Conservation (phyloP, 2,113 vertebrate genomes). For the Galemys pyrenaicus region DNA sequence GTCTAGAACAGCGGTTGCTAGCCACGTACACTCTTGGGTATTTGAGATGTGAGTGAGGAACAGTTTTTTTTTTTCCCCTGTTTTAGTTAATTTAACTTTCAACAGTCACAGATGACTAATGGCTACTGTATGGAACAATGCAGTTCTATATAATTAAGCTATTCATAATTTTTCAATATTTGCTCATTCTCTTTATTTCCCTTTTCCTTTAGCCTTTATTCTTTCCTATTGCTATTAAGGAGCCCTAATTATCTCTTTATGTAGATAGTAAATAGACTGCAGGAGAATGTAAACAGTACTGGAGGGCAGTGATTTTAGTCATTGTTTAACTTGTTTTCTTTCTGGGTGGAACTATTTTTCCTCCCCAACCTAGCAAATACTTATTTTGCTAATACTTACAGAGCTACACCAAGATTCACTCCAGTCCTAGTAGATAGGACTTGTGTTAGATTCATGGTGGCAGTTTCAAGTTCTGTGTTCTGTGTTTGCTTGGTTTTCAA, state of each 20-base stretch:
- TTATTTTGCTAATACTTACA: slow-evolving; percentile 15
- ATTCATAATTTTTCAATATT: slow-evolving; percentile 21
- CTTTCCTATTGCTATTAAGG: slow-evolving; percentile 32
- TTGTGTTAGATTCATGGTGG: neutral
- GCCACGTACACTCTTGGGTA: neutral
- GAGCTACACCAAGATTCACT: slow-evolving; percentile 22
- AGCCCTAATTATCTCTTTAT: slow-evolving; percentile 72
- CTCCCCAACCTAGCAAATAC: slow-evolving; percentile 9
- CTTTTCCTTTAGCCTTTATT: slow-evolving; percentile 33
- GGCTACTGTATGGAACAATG: neutral
- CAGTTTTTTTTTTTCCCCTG: neutral
- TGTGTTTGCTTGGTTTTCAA: neutral
- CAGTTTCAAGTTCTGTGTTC: neutral
- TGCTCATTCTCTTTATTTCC: slow-evolving; percentile 49
- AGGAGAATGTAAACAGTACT: slow-evolving; percentile 70
- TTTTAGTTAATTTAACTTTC: neutral
- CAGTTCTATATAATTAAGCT: neutral
- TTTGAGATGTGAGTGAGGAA: neutral
- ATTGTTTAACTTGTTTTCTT: slow-evolving; percentile 66
- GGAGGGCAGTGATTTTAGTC: slow-evolving; percentile 54
- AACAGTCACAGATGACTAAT: neutral
- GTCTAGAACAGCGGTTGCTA: rapidly evolving
- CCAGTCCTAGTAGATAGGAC: neutral
- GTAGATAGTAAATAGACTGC: slow-evolving; percentile 62
- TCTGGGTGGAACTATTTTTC: slow-evolving; percentile 57